Evolutionary conservation across 2,888 invertebrate species (phyloP), one percentile per base, ranked within the genome.

Genomic region (Neoaliturus tenellus): DNA sequence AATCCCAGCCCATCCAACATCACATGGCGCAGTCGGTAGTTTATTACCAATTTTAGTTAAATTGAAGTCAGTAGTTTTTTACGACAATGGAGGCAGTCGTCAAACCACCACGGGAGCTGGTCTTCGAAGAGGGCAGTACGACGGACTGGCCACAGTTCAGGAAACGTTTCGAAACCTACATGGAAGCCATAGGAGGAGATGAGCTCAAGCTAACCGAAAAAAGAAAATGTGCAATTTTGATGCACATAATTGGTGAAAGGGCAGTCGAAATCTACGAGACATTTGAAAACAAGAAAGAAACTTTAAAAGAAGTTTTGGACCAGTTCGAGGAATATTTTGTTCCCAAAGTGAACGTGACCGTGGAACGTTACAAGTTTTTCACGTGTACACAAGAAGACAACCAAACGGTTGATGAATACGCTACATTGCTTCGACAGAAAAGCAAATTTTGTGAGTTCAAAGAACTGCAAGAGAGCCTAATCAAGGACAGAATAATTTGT

Each of bases 321-420:
- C 78, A 78, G 20, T 78, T 48, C 23, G 48, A 78, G 35, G 33
- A 17, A 33, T 48, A 48, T 51, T 78, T 51, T 78, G 78, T 78
- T 31, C 78, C 48, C 33, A 78, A 78, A 78, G 75, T 78, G 31
- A 78, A 78, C 33, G 31, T 78, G 51, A 78, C 23, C 2, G 48
- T 51, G 17, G 78, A 78, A 31, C n/a, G 78, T n/a, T 33, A 51
- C 33, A 78, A 35, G 28, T 78, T 51, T 78, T 78, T 78, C 78
- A 78, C 33, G 14, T 78, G 28, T 55, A n/a, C 31, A 12, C 78
- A 78, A 14, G 25, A 78, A 78, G 23, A 48, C 12, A 48, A 78
- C n/a, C 20, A 62, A 20, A 78, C 28, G 31, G 31, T 51, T 1
- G 78, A 78, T 25, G n/a, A 51, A 41, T 78, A 48, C 31, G 48